A percentile compares a stretch with the other conserved stretches of the same genome.
These are phyloP conservation scores for Stichodactyla helianthus DNA, from an alignment of 64 coral and sea anemone species.

Conservation along the genomic window DNA sequence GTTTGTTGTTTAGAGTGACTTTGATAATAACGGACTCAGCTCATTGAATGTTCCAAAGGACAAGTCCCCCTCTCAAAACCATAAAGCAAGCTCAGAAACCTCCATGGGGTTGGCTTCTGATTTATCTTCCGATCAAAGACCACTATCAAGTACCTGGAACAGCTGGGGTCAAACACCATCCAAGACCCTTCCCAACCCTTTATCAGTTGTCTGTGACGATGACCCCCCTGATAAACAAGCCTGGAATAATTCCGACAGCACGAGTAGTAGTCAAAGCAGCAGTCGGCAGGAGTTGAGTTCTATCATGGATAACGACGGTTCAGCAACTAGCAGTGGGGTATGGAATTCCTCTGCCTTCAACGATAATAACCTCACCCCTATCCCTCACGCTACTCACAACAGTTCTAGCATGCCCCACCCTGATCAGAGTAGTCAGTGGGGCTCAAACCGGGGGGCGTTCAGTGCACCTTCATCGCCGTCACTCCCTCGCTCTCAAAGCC, in stretches of 20 bases:
- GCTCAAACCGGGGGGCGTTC: slow-evolving; percentile 64
- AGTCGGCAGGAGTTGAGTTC: slow-evolving; percentile 87
- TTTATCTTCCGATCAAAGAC: background rate
- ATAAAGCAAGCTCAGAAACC: slow-evolving; percentile 9
- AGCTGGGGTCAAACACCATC: slow-evolving; percentile 69
- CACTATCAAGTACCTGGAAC: slow-evolving; percentile 64
- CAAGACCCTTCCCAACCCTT: slow-evolving; percentile 36
- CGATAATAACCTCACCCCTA: slow-evolving; percentile 63
- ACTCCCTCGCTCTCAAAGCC: slow-evolving; percentile 60
- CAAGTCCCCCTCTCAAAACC: slow-evolving; percentile 20
- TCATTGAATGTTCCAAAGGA: background rate
- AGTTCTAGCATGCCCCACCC: slow-evolving; percentile 52
- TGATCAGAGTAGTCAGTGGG: slow-evolving; percentile 68
- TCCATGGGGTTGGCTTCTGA: background rate
- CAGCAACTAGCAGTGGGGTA: slow-evolving; percentile 28
- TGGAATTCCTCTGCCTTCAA: slow-evolving; percentile 78
- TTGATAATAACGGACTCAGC: background rate
- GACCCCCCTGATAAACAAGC: slow-evolving; percentile 66
- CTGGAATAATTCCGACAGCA: slow-evolving; percentile 97
- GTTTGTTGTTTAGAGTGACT: background rate
- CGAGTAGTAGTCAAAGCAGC: slow-evolving; percentile 95
- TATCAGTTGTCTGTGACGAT: slow-evolving; percentile 74
- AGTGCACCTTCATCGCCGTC: slow-evolving; percentile 97
- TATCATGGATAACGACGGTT: slow-evolving; percentile 85
- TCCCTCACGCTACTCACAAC: slow-evolving; percentile 32